A percentile compares a stretch with the other conserved stretches of the same genome.
phyloP scores from a whole-genome alignment of 2,113 vertebrate genomes.

The Labeo rohita region DNA sequence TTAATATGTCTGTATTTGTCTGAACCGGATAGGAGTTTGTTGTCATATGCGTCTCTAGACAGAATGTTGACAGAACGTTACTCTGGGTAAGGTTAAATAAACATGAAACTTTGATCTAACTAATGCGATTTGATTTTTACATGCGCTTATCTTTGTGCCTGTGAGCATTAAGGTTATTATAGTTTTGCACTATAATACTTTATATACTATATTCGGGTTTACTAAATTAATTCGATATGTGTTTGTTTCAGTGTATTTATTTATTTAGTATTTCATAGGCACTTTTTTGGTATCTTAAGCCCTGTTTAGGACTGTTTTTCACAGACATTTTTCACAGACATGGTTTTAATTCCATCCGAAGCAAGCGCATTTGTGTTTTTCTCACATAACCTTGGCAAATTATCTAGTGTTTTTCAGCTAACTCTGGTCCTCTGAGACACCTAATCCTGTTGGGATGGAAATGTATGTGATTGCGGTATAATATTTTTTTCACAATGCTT shows the following conservation, averaged over 20 bases:
- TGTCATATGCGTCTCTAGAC: conserved; percentile 11
- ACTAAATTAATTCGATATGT: background rate
- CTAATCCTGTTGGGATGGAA: conserved; percentile 2
- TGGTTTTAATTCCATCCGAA: background rate
- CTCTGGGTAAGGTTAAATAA: conserved; percentile 39
- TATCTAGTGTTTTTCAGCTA: background rate
- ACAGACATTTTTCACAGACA: background rate
- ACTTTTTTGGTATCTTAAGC: background rate
- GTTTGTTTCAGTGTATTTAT: background rate
- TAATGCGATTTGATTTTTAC: conserved; percentile 31
- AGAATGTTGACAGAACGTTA: conserved; percentile 26
- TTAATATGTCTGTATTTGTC: conserved; percentile 4
- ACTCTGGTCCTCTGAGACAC: conserved; percentile 16
- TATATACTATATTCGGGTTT: background rate
- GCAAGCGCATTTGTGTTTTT: conserved; percentile 14
- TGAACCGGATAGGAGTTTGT: conserved; percentile 15
- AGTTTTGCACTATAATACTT: background rate
- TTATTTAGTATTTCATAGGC: background rate
- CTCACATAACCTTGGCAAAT: conserved; percentile 16
- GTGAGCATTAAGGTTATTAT: background rate
- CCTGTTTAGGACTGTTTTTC: background rate
- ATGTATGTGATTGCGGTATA: background rate
- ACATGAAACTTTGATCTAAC: background rate
- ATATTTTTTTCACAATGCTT: background rate
- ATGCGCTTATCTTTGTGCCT: background rate